These are phyloP conservation scores for Tautogolabrus adspersus DNA, from an alignment of 2,113 vertebrate species.

Conservation along the genomic window DNA sequence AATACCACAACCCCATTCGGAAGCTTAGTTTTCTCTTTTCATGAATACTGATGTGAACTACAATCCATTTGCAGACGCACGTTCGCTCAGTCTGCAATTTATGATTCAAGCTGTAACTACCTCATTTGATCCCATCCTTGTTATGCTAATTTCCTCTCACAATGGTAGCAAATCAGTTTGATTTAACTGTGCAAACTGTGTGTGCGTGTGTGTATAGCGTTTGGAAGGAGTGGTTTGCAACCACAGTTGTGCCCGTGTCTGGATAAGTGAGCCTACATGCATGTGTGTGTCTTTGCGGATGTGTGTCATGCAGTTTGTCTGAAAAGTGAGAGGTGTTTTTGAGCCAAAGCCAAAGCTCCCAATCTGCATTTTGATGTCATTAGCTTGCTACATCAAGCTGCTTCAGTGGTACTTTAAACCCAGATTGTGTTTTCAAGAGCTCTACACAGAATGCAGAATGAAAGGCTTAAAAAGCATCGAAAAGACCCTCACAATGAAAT, in stretches of 20 bases:
- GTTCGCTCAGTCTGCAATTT: conserved; percentile 82
- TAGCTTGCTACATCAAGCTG: conserved; percentile 75
- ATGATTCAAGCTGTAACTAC: conserved; percentile 82
- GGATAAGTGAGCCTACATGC: conserved; percentile 38
- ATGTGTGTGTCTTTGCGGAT: conserved; percentile 20
- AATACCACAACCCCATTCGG: conserved; percentile 51
- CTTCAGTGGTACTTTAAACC: conserved; percentile 71
- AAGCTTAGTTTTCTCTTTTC: conserved; percentile 75
- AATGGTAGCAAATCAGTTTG: conserved; percentile 83
- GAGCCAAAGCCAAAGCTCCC: conserved; percentile 71
- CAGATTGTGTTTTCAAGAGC: conserved; percentile 78
- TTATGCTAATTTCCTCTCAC: conserved; percentile 82
- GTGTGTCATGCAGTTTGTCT: conserved; percentile 63
- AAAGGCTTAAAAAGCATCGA: conserved; percentile 62
- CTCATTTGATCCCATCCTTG: conserved; percentile 83
- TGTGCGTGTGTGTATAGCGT: conserved; percentile 51
- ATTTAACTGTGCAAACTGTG: conserved; percentile 82
- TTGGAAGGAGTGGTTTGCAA: conserved; percentile 58
- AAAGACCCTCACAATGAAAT: conserved; percentile 65
- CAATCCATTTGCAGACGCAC: conserved; percentile 78
- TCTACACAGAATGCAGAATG: conserved; percentile 70
- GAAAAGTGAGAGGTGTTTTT: conserved; percentile 73
- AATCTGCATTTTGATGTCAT: conserved; percentile 83
- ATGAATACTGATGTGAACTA: conserved; percentile 82
- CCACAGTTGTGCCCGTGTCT: conserved; percentile 59